phyloP scores from a whole-genome alignment of 2,113 vertebrate species.

The Myxocyprinus asiaticus region DNA sequence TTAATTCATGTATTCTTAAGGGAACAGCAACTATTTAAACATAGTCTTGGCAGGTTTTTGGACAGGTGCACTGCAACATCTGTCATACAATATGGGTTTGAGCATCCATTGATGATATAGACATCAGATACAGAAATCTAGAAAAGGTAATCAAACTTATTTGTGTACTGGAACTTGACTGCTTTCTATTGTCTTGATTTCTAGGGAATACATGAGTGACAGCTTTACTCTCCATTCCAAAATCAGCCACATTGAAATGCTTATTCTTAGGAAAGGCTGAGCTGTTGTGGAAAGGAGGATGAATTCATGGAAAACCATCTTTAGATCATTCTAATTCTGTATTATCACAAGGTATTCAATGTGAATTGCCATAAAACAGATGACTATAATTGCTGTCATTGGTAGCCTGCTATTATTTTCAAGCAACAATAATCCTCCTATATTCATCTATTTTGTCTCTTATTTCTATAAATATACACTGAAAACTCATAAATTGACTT shows the following conservation, averaged over 20 bases:
- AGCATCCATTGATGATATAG: background rate
- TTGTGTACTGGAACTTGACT: background rate
- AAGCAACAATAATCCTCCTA: background rate
- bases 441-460: background rate
- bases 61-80: constrained; percentile 19
- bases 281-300: background rate
- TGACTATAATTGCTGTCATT: no score
- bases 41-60: background rate
- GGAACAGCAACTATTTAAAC: constrained; percentile 12
- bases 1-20: background rate
- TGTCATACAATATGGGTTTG: background rate
- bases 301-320: background rate
- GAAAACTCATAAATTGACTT: no score
- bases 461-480: background rate
- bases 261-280: background rate
- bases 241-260: background rate
- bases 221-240: background rate
- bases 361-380: no score
- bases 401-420: background rate
- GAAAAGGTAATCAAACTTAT: background rate
- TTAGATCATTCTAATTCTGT: background rate
- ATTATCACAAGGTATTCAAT: background rate
- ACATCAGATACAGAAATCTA: background rate
- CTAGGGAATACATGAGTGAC: constrained; percentile 6
- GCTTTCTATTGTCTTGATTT: constrained; percentile 1